Percentiles rank a stretch among this genome's conserved stretches.
phyloP scores from a whole-genome alignment of 2,888 invertebrate species.

The Fragum sueziense region DNA sequence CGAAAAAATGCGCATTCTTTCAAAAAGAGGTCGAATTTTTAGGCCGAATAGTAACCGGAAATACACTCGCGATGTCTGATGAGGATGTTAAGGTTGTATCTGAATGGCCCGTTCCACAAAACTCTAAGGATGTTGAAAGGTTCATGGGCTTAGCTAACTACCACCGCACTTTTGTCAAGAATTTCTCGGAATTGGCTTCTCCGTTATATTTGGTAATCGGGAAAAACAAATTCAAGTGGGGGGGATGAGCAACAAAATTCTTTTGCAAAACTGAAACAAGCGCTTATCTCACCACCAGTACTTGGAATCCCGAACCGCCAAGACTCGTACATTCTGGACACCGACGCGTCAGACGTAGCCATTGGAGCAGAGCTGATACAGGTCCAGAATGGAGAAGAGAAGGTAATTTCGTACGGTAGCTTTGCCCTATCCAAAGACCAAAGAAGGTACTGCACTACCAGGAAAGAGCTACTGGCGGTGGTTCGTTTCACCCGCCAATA shows the following conservation, averaged over 20 bases:
- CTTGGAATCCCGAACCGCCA: conserved; percentile 26
- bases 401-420: conserved; percentile 44
- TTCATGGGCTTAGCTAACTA: conserved; percentile 61
- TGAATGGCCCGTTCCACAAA: conserved; percentile 37
- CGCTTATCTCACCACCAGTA: conserved; percentile 26
- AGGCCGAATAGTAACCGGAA: conserved; percentile 27
- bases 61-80: conserved; percentile 17
- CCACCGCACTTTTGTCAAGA: conserved; percentile 39
- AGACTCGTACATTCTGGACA: conserved; percentile 45
- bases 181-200: conserved; percentile 25
- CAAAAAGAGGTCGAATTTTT: conserved; percentile 43
- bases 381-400: conserved; percentile 32
- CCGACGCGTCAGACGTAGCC: conserved; percentile 43
- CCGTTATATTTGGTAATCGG: conserved; percentile 37
- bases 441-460: conserved; percentile 31
- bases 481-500: conserved; percentile 28
- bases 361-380: conserved; percentile 52
- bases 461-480: conserved; percentile 19
- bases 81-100: conserved; percentile 14
- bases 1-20: conserved; percentile 55
- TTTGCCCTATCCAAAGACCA: conserved; percentile 38
- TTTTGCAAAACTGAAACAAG: conserved; percentile 33
- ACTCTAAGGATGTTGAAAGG: conserved; percentile 39
- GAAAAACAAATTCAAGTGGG: conserved; percentile 34
- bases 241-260: conserved; percentile 19